Evolutionary conservation across 2,888 invertebrate genomes (phyloP).

Genomic region (Deroplatys truncata): DNA sequence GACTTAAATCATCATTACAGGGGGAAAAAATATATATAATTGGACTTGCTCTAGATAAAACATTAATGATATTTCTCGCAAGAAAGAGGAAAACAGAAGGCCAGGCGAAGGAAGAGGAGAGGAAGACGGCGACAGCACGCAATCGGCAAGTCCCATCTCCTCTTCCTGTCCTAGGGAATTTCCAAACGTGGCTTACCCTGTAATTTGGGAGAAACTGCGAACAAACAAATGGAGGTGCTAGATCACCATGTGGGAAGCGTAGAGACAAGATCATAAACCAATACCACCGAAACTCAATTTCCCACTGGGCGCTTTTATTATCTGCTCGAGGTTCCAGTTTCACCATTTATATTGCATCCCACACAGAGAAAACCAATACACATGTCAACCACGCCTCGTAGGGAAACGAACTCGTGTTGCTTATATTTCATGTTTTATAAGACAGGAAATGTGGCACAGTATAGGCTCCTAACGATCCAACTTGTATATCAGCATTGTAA

Average conservation of each 20-base stretch:
- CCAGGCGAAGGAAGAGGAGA: too few relatives aligned
- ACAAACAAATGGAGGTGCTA: too few relatives aligned
- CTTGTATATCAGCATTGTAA: too few relatives aligned
- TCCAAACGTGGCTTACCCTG: neutral
- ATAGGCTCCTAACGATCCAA: too few relatives aligned
- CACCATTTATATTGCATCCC: neutral
- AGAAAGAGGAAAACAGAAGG: neutral
- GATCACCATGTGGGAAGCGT: neutral
- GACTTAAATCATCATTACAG: too few relatives aligned
- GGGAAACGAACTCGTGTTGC: neutral
- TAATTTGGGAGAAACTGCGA: neutral
- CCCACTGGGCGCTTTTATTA: neutral
- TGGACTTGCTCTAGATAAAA: neutral
- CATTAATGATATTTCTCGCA: neutral
- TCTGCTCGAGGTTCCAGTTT: neutral
- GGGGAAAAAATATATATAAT: too few relatives aligned
- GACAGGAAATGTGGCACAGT: too few relatives aligned
- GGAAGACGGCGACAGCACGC: too few relatives aligned
- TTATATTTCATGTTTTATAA: neutral
- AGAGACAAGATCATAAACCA: neutral
- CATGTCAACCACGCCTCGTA: too few relatives aligned
- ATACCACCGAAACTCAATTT: neutral
- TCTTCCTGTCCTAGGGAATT: neutral
- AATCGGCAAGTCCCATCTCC: neutral
- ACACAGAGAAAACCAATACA: neutral